These are phyloP conservation scores for Anabas testudineus DNA, from an alignment of 2,797 vertebrate genomes.

Conservation along the genomic window DNA sequence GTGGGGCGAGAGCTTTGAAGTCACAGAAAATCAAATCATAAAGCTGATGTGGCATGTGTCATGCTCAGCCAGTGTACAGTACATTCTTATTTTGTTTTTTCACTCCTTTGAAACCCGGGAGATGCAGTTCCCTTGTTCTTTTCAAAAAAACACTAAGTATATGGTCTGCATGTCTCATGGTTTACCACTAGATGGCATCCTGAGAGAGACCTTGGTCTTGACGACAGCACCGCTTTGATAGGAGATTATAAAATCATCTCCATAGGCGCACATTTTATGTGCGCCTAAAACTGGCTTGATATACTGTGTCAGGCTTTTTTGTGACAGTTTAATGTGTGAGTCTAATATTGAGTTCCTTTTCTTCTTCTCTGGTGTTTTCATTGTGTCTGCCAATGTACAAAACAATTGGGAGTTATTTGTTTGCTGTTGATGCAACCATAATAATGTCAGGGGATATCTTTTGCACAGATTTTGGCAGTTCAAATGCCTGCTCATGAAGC, in stretches of 20 bases:
- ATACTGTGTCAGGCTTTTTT: not conserved
- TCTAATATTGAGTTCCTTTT: constrained; percentile 23
- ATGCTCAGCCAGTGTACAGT: not conserved
- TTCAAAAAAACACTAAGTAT: not conserved
- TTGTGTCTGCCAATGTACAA: constrained; percentile 12
- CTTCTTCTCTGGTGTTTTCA: constrained; percentile 2
- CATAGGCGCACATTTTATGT: constrained; percentile 22
- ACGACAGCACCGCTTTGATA: not conserved
- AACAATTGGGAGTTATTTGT: constrained; percentile 14
- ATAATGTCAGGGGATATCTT: not conserved
- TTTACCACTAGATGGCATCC: constrained; percentile 81
- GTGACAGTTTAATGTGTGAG: constrained; percentile 5
- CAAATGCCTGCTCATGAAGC: constrained; percentile 5
- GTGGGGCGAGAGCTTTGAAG: constrained; percentile 13
- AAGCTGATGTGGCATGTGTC: constrained; percentile 14
- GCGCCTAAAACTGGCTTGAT: constrained; percentile 10
- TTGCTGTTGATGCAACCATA: constrained; percentile 3
- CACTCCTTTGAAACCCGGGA: not conserved
- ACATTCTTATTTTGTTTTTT: no score
- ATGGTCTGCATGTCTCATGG: not conserved
- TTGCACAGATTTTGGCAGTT: not conserved
- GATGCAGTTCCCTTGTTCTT: not conserved
- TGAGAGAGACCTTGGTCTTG: constrained; percentile 57
- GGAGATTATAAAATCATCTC: constrained; percentile 33
- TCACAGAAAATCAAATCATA: constrained; percentile 12